Conservation (phyloP, 2,888 invertebrate species). For the Agonopterix subpropinquella region DNA sequence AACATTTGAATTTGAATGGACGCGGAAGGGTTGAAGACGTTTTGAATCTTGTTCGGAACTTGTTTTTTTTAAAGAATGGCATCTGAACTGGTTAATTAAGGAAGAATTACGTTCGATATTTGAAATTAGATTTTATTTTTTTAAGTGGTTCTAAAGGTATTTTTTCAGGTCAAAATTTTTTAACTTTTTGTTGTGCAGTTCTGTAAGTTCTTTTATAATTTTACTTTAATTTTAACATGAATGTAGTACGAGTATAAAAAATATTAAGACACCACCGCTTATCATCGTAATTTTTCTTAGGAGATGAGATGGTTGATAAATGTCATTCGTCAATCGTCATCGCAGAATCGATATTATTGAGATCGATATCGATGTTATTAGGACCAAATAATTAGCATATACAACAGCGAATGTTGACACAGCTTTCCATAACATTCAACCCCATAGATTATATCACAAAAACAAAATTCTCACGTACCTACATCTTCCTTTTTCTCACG, state of each 20-base stretch:
- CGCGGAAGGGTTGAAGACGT: conserved; percentile 55
- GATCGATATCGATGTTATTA: not conserved
- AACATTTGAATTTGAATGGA: conserved; percentile 63
- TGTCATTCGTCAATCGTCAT: not conserved
- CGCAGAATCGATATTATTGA: not conserved
- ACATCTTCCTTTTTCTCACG: conserved; percentile 49
- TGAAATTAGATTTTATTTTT: too few relatives aligned
- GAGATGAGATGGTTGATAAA: not conserved
- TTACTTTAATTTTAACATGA: too few relatives aligned
- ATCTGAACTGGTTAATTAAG: conserved; percentile 17
- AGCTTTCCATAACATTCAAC: conserved; percentile 64
- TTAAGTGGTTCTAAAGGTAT: too few relatives aligned
- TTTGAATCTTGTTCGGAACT: conserved; percentile 26
- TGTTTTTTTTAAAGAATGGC: conserved; percentile 17
- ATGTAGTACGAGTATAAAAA: too few relatives aligned
- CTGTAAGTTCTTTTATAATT: too few relatives aligned
- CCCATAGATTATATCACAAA: conserved; percentile 59
- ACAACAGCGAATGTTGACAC: conserved; percentile 56
- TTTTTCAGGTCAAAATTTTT: too few relatives aligned
- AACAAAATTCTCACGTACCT: conserved; percentile 44
- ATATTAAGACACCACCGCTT: too few relatives aligned
- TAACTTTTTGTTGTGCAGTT: too few relatives aligned
- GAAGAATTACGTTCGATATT: too few relatives aligned
- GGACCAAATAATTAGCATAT: conserved; percentile 11
- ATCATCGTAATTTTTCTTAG: too few relatives aligned